These are phyloP conservation scores for Carcinoscorpius rotundicauda DNA, from an alignment of 1,140 invertebrate species.

Conservation along the genomic window DNA sequence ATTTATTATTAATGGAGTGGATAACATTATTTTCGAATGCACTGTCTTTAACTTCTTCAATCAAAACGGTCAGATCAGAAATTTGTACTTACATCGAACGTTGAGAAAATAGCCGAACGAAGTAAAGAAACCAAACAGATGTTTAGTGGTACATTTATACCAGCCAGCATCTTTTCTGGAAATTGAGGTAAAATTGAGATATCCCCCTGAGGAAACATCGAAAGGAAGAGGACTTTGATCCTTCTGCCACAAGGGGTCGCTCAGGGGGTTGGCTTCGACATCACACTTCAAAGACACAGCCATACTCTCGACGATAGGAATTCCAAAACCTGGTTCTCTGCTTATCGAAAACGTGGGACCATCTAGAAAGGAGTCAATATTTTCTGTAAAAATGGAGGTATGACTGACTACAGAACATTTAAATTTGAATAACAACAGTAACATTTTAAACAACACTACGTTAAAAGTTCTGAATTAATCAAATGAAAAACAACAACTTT, in stretches of 20 bases:
- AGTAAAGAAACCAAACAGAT: constrained; percentile 65
- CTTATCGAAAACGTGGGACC: constrained; percentile 80
- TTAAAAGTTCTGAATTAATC: too few species aligned
- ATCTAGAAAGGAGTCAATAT: constrained; percentile 43
- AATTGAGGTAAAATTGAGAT: constrained; percentile 67
- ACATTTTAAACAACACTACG: too few species aligned
- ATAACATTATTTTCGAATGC: too few species aligned
- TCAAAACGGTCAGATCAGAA: too few species aligned
- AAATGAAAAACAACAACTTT: too few species aligned
- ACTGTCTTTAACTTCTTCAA: too few species aligned
- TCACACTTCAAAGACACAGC: constrained; percentile 75
- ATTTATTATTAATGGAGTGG: too few species aligned
- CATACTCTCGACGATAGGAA: constrained; percentile 67
- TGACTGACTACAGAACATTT: too few species aligned
- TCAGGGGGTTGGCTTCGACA: constrained; percentile 77
- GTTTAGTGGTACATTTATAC: constrained; percentile 75
- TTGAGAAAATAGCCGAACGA: constrained; percentile 81
- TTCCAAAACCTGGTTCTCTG: constrained; percentile 73
- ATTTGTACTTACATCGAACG: constrained; percentile 57
- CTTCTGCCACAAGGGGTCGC: constrained; percentile 71
- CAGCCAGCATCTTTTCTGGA: constrained; percentile 63
- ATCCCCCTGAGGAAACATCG: constrained; percentile 55
- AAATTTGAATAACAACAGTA: too few species aligned
- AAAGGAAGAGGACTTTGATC: constrained; percentile 16
- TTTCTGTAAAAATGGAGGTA: constrained; percentile 2